These are phyloP conservation scores for Struthidea cinerea DNA, from an alignment of 2,113 vertebrate species.

Conservation along the genomic window DNA sequence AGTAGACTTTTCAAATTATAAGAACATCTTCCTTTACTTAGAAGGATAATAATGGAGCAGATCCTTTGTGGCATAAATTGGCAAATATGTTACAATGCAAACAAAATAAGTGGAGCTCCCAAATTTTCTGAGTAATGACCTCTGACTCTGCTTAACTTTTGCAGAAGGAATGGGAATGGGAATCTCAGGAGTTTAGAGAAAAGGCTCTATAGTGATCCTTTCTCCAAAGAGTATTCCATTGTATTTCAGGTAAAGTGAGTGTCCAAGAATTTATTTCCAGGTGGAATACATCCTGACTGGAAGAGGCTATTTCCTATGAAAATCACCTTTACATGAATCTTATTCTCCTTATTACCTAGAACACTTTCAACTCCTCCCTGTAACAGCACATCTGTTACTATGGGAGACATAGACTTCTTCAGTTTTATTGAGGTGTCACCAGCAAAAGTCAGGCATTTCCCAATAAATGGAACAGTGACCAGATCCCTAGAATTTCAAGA, in stretches of 20 bases:
- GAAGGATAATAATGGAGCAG: neutral
- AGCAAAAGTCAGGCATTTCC: slow-evolving; percentile 22
- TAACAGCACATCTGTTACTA: slow-evolving; percentile 9
- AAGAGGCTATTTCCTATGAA: neutral
- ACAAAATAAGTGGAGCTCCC: neutral
- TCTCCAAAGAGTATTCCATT: neutral
- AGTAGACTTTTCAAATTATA: neutral
- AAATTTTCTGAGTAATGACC: neutral
- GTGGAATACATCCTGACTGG: neutral
- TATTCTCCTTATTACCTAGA: slow-evolving; percentile 55
- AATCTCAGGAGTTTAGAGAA: neutral
- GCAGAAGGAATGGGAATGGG: neutral
- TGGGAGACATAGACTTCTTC: neutral
- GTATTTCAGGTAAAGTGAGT: neutral
- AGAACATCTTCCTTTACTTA: neutral
- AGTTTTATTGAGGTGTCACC: neutral
- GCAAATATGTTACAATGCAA: neutral
- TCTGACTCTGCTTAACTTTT: neutral
- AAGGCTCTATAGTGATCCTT: neutral
- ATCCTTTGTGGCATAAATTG: neutral
- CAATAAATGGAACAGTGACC: slow-evolving; percentile 3
- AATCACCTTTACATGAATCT: neutral
- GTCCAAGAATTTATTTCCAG: neutral
- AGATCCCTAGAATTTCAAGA: slow-evolving; percentile 44
- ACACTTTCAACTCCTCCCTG: slow-evolving; percentile 35